These are phyloP conservation scores for Caradrina clavipalpis DNA, from an alignment of 2,888 invertebrate genomes.

Conservation along the genomic window DNA sequence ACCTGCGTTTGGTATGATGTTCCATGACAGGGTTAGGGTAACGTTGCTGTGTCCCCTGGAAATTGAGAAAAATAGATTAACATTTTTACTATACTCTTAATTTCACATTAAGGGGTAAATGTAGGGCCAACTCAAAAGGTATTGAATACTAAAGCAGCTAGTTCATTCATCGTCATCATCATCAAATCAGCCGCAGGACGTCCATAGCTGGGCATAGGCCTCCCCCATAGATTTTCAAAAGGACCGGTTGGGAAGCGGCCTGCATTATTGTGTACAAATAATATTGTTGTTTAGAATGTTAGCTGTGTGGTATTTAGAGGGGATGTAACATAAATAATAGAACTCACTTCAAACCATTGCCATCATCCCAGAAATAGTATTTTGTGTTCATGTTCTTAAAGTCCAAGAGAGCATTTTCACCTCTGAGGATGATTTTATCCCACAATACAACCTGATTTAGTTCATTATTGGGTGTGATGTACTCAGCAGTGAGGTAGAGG, in stretches of 20 bases:
- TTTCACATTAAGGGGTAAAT: neutral
- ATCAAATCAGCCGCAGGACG: too few species aligned
- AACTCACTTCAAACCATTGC: slow-evolving; percentile 97
- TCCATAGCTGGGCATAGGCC: too few species aligned
- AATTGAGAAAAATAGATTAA: slow-evolving; percentile 69
- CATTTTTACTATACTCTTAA: too few species aligned
- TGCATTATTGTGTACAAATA: too few species aligned
- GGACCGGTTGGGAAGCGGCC: too few species aligned
- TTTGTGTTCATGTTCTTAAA: slow-evolving; percentile 99
- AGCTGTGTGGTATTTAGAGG: neutral
- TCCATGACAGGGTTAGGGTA: slow-evolving; percentile 98
- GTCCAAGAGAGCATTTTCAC: slow-evolving; percentile 97
- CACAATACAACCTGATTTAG: slow-evolving; percentile 98
- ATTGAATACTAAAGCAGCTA: neutral
- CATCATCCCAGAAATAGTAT: slow-evolving; percentile 99
- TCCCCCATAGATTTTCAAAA: too few species aligned
- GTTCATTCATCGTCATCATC: too few species aligned
- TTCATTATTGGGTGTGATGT: slow-evolving; percentile 96
- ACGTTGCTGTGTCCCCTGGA: slow-evolving; percentile 98
- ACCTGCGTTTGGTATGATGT: slow-evolving; percentile 99
- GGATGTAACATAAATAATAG: neutral
- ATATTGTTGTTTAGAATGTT: neutral
- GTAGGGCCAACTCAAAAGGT: neutral
- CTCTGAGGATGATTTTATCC: slow-evolving; percentile 99
- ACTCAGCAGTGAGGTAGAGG: slow-evolving; percentile 98